Percentiles rank a stretch among this genome's conserved stretches.
Conservation (phyloP, 2,113 vertebrate species). For the Xenus cinereus region DNA sequence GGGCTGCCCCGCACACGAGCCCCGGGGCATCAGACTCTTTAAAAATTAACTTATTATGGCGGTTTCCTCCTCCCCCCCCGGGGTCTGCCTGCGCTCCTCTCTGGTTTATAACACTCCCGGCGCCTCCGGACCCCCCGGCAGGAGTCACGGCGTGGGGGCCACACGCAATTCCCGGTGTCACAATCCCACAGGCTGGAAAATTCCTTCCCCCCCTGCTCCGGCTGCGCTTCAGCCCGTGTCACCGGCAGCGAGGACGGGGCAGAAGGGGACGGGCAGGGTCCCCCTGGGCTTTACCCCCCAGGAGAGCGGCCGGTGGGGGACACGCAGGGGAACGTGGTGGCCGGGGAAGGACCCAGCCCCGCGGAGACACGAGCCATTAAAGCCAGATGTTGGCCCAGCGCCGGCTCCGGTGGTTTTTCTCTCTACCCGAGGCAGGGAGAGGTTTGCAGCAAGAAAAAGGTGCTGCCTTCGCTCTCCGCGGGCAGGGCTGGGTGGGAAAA, state of each 20-base stretch:
- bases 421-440: fast-evolving
- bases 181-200: neutral
- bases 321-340: fast-evolving
- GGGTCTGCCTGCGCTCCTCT: fast-evolving
- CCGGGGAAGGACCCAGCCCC: neutral
- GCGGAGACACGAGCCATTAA: neutral
- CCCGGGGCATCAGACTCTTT: neutral
- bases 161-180: fast-evolving
- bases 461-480: fast-evolving
- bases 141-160: fast-evolving
- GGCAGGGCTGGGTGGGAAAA: fast-evolving
- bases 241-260: fast-evolving
- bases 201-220: too few species aligned
- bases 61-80: neutral
- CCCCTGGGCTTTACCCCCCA: fast-evolving
- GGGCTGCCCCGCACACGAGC: fast-evolving
- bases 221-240: fast-evolving
- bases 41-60: neutral
- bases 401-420: neutral
- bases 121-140: fast-evolving
- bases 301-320: neutral
- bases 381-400: fast-evolving
- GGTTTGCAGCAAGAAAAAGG: fast-evolving
- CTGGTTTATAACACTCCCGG: fast-evolving
- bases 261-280: neutral